A percentile compares a stretch with the other conserved stretches of the same genome.
Conservation (phyloP, 2,888 invertebrate genomes). For the Hanleya hanleyi region DNA sequence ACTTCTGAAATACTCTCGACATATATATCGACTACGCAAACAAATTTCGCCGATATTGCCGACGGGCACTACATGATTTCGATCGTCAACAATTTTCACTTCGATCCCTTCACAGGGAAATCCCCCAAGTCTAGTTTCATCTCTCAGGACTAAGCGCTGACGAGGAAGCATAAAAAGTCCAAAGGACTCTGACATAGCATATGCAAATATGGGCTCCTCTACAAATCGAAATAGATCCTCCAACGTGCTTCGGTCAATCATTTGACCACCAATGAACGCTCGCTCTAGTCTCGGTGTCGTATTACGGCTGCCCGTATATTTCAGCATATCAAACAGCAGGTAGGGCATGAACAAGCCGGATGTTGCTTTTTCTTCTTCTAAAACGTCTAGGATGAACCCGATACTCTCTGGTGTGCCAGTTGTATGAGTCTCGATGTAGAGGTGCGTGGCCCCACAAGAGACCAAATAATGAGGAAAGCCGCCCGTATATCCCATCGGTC, state of each 20-base stretch:
- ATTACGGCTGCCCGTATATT: neutral
- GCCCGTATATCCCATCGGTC: conserved; percentile 6
- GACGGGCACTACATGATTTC: neutral
- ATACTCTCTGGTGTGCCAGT: neutral
- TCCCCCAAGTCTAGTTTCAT: neutral
- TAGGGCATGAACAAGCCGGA: neutral
- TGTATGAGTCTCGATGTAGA: neutral
- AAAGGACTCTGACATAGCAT: neutral
- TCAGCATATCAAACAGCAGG: neutral
- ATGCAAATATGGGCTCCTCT: neutral
- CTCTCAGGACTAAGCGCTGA: neutral
- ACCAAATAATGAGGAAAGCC: conserved; percentile 7
- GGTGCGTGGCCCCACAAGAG: neutral
- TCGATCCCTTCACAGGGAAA: neutral
- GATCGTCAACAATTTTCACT: conserved; percentile 11
- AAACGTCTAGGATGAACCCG: neutral
- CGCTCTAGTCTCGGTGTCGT: neutral
- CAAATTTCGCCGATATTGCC: conserved; percentile 15
- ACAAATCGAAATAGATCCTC: neutral
- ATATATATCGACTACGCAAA: neutral
- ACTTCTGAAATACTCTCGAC: neutral
- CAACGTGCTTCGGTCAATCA: neutral
- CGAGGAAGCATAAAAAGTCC: too few species aligned
- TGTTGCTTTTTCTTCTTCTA: neutral
- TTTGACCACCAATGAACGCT: neutral